Evolutionary conservation across 2,888 invertebrate species (phyloP), one percentile per base, ranked within the genome.

Genomic region (Ischnus inquisitorius): DNA sequence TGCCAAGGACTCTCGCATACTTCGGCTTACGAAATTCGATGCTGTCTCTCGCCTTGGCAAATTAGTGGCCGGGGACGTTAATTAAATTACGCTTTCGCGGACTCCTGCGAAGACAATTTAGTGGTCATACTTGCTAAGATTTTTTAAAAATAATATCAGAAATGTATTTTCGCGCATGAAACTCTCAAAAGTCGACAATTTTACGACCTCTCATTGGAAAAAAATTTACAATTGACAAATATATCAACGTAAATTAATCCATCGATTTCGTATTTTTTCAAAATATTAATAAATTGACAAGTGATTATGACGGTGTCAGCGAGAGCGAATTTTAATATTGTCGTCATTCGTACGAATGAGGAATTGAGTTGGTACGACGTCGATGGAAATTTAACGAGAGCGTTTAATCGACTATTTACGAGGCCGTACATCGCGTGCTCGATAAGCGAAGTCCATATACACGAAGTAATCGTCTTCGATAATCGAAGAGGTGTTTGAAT

Each of bases 21-120:
- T 54, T 60, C 28, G 54, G 60, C 19, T 25, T 57, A 16, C n/a
- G 8, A 19, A 4, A 22, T 10, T 28, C n/a, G 12, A 22, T 5
- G 10, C 22, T 22, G 43, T 25, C n/a, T 64, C 34, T 48, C 60
- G 25, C 39, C 48, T n/a, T 48, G 62, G 72, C 43, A 62, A 80
- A 69, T 80, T 77, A 54, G 62, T 64, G 14, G 12, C 41, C 39
- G 62, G 62, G 22, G 57, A 68, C 51, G 19, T 62, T 68, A 67
- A 74, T 84, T 77, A 69, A 80, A 51, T 8, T 6, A 28, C 8
- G 46, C 22, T 5, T 22, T 5, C 51, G 43, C 48, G 0, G 34
- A 74, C n/a, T 60, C 14, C 19, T 43, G 22, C 6, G 34, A 16
- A 51, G 51, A 0, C 3, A 16, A 16, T n/a, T 16, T 19, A 25